Evolutionary conservation across 2,888 invertebrate species (phyloP).

Genomic region (Thera obeliscata): DNA sequence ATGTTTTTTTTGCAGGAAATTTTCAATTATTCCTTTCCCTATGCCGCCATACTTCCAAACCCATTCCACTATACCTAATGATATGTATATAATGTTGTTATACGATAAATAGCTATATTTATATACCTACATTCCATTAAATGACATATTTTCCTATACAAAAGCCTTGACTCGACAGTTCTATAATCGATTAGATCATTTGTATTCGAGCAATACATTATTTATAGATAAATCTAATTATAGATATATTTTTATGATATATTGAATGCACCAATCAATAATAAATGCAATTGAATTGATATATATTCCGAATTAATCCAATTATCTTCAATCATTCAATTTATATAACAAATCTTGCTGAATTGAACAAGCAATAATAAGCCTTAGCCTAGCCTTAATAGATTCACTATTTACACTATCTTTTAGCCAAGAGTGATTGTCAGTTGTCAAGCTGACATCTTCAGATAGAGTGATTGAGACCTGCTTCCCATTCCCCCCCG

Average conservation of each 20-base stretch:
- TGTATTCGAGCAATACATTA: not conserved
- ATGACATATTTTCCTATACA: conserved; percentile 25
- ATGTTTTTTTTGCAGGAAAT: conserved; percentile 23
- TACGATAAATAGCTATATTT: conserved; percentile 33
- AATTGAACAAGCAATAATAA: conserved; percentile 8
- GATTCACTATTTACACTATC: not conserved
- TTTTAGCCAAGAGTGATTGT: not conserved
- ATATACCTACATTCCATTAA: conserved; percentile 24
- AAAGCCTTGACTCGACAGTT: not conserved
- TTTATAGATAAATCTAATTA: conserved; percentile 1
- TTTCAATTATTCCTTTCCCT: conserved; percentile 20
- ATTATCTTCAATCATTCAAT: not conserved
- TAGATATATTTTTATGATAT: conserved; percentile 13
- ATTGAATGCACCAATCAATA: conserved; percentile 15
- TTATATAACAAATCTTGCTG: not conserved
- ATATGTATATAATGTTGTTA: conserved; percentile 28
- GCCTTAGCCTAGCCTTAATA: conserved; percentile 8
- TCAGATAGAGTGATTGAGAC: conserved; percentile 22
- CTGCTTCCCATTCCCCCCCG: conserved; percentile 33
- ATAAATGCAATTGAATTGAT: conserved; percentile 4
- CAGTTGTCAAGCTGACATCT: conserved; percentile 30
- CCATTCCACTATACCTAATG: conserved; percentile 33
- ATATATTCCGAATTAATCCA: not conserved
- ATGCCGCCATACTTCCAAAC: conserved; percentile 24
- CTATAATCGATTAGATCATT: not conserved